phyloP scores from a whole-genome alignment of 2,113 vertebrate genomes.

The Agapornis roseicollis region DNA sequence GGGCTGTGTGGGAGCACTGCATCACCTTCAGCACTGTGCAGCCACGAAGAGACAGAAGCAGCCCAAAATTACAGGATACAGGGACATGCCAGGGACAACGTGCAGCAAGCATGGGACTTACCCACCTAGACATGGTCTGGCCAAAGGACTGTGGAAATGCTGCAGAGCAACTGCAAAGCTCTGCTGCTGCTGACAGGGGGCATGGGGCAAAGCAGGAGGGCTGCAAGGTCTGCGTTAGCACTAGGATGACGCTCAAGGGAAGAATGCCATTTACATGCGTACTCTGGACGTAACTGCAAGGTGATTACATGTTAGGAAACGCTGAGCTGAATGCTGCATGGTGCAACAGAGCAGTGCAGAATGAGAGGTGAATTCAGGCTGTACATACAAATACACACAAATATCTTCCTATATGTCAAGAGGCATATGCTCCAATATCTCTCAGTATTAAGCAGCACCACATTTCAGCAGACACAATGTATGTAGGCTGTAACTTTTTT shows the following conservation, averaged over 20 bases:
- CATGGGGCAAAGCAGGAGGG: not conserved
- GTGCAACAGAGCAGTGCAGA: not conserved
- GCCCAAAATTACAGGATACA: not conserved
- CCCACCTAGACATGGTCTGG: not conserved
- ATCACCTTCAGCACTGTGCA: not conserved
- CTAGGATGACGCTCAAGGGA: not conserved
- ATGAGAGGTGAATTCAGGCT: not conserved
- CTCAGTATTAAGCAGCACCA: not conserved
- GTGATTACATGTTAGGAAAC: not conserved
- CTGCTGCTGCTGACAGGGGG: accelerated
- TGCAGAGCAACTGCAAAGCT: not conserved
- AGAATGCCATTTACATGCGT: not conserved
- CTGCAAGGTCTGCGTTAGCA: not conserved
- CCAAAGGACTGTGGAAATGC: not conserved
- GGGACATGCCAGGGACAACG: not conserved
- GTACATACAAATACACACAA: not conserved
- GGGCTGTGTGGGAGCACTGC: not conserved
- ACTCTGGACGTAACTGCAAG: not conserved
- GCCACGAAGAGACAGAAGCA: not conserved
- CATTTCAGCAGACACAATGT: not conserved
- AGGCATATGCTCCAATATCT: accelerated
- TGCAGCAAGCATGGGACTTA: not conserved
- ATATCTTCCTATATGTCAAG: not conserved
- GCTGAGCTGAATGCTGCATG: not conserved
- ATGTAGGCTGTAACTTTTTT: not conserved